phyloP scores from a whole-genome alignment of 1,140 invertebrate species.

The Zaprionus kolodkinae region DNA sequence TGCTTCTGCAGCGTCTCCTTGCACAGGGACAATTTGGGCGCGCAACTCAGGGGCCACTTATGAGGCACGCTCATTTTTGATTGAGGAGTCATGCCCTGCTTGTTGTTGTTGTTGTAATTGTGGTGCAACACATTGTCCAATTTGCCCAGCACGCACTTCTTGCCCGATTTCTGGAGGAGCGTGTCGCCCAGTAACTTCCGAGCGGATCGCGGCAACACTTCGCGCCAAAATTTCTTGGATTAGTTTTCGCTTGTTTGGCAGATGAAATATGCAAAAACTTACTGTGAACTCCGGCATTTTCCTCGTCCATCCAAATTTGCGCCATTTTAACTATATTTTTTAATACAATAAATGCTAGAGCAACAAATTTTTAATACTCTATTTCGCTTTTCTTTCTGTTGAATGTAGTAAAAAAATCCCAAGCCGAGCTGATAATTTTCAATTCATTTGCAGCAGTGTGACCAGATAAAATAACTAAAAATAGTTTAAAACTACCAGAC shows the following conservation, averaged over 20 bases:
- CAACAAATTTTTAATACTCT: not conserved
- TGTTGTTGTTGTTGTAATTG: constrained; percentile 18
- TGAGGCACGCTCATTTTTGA: not conserved
- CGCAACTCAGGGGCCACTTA: constrained; percentile 21
- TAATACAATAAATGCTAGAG: not conserved
- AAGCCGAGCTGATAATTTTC: not conserved
- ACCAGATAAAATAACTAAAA: constrained; percentile 1
- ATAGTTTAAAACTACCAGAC: not conserved
- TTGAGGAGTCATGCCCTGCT: constrained; percentile 10
- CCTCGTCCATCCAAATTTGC: constrained; percentile 35
- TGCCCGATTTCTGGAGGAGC: not conserved
- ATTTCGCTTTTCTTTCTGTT: not conserved
- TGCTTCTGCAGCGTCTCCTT: constrained; percentile 40
- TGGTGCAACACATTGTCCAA: constrained; percentile 32
- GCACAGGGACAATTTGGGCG: constrained; percentile 40
- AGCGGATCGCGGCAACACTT: constrained; percentile 22
- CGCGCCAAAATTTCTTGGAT: constrained; percentile 4
- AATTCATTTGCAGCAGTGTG: constrained; percentile 4
- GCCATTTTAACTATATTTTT: constrained; percentile 5
- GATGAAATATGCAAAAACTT: not conserved
- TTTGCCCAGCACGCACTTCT: constrained; percentile 28
- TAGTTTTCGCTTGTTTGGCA: not conserved
- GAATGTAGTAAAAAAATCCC: constrained; percentile 7
- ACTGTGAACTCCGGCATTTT: constrained; percentile 28
- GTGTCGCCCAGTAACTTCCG: constrained; percentile 16